phyloP scores from a whole-genome alignment of 2,888 invertebrate genomes.

The Gandaritis pyraliata region DNA sequence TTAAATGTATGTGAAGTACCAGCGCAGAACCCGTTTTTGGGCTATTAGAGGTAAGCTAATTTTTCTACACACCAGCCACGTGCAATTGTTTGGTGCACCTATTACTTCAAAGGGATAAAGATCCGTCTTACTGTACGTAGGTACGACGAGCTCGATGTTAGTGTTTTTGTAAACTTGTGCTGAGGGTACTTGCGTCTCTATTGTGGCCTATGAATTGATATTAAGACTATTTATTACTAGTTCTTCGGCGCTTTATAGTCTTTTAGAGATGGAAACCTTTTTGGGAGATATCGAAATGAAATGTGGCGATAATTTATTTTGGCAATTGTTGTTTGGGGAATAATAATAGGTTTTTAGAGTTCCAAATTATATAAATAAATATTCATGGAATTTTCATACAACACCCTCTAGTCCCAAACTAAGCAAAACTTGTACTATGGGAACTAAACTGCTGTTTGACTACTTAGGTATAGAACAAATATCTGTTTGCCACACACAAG shows the following conservation, averaged over 20 bases:
- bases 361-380: background rate
- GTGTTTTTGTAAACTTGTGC: conserved; percentile 3
- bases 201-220: conserved; percentile 73
- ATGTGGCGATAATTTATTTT: conserved; percentile 25
- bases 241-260: conserved; percentile 37
- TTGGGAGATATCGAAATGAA: conserved; percentile 24
- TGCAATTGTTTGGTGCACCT: too few relatives aligned
- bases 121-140: background rate
- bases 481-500: too few relatives aligned
- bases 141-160: background rate
- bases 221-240: conserved; percentile 51
- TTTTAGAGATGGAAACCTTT: conserved; percentile 32
- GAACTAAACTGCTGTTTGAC: too few relatives aligned
- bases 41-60: too few relatives aligned
- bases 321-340: conserved; percentile 20
- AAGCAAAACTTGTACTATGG: too few relatives aligned
- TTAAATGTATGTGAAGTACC: too few relatives aligned
- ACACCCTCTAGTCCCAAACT: too few relatives aligned
- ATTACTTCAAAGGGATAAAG: too few relatives aligned
- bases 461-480: too few relatives aligned
- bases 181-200: conserved; percentile 59
- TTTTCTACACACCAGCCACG: too few relatives aligned
- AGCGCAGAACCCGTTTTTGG: too few relatives aligned
- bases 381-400: too few relatives aligned
- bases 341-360: conserved; percentile 1